Evolutionary conservation across 2,113 vertebrate species (phyloP), one percentile per base, ranked within the genome.

Genomic region (Felis catus): DNA sequence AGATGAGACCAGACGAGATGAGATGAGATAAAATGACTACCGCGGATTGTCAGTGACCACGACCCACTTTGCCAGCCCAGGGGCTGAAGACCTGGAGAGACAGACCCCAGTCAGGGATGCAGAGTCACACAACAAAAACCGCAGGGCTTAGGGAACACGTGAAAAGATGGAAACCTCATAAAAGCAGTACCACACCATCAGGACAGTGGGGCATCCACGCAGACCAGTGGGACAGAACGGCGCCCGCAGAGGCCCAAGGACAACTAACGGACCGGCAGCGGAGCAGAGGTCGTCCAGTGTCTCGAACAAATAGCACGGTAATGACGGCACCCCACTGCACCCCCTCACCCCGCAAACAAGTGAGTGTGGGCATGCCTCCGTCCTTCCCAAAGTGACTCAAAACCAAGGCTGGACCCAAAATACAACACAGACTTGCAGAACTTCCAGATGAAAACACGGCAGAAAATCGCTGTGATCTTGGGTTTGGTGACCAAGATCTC

Each of bases 91-190:
- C 23, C 16, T 1, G 7, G 10, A 33, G 3, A 25, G 19, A 23
- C 45, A 81, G 55, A 73, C 5, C 39, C 39, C 7, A 27, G 29
- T 15, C 45, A 80, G 70, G 27, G 18, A 0, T 25, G 27, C 16
- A 45, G 31, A 85, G 81, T 53, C 21, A 92, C 45, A 89, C 29
- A 89, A 89, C 63, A n/a, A 65, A 81, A 91, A 18, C 31, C 61
- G 61, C 15, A 70, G 33, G 55, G 36, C 65, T 81, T 21, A 71
- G 27, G 23, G 23, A 23, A 88, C 87, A 79, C n/a, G 31, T 7
- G 65, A 31, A 76, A 58, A 65, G 63, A 31, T 1, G 79, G 36
- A 63, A 70, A 58, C 68, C 10, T 68, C 78, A 33, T 16, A 74
- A 58, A 85, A 74, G 63, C 65, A 89, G 23, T 36, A 79, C 58